phyloP scores from a whole-genome alignment of 2,888 invertebrate species.

The Aphelenchoides bicaudatus region DNA sequence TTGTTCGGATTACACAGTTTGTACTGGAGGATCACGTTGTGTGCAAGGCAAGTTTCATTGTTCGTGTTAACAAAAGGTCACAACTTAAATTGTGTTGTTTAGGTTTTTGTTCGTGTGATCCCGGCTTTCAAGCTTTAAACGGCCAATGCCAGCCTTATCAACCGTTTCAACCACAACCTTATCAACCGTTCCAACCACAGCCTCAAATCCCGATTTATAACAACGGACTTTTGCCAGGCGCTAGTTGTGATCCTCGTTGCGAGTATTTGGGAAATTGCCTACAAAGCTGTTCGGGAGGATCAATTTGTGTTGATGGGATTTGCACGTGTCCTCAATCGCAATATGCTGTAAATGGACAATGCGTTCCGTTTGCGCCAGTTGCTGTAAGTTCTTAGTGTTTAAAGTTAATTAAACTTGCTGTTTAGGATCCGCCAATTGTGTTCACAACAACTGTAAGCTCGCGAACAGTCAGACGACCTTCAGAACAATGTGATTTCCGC shows the following conservation, averaged over 20 bases:
- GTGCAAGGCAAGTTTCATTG: no score
- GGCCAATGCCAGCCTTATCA: neutral
- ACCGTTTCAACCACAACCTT: no score
- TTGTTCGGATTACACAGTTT: constrained; percentile 24
- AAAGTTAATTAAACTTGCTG: neutral
- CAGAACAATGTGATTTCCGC: constrained; percentile 47
- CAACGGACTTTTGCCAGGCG: constrained; percentile 42
- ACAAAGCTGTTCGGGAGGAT: constrained; percentile 46
- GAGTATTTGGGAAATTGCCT: constrained; percentile 32
- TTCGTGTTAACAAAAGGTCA: no score
- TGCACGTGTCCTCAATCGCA: constrained; percentile 51
- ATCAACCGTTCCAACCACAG: no score
- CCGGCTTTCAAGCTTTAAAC: constrained; percentile 17
- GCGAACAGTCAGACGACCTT: constrained; percentile 41
- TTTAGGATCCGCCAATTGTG: constrained; percentile 3
- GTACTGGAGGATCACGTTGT: constrained; percentile 39
- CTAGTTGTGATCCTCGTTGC: constrained; percentile 48
- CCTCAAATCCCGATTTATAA: neutral
- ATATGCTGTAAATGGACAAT: constrained; percentile 27
- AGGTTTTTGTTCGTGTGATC: constrained; percentile 37
- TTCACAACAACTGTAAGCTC: neutral
- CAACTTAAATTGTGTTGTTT: no score
- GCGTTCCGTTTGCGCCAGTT: constrained; percentile 28
- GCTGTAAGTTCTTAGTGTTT: neutral
- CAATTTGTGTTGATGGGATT: constrained; percentile 44